Evolutionary conservation across 35 echinoderm and acorn worm species (phyloP), one percentile per base, ranked within the genome.

Genomic region (Chiridota heheva): DNA sequence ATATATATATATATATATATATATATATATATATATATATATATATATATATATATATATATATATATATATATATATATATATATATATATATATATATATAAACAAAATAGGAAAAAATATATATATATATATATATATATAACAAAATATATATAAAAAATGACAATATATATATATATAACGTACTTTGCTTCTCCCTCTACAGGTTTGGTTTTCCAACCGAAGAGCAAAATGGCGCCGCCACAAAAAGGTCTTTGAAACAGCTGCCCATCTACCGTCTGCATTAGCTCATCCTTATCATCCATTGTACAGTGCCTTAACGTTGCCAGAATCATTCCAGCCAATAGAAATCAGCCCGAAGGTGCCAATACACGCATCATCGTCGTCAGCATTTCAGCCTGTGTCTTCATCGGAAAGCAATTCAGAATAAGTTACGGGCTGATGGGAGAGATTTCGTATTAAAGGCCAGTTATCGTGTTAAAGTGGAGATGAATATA

Each of bases 161-260:
- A 51, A 22, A 51, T 12, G 47, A 10, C 22, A 22, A 10, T 12
- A 51, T 12, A 51, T 22, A 51, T 12, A 51, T 51, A 10, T 10
- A 51, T 51, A 51, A 12, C 22, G 8, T 12, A 51, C n/a, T n/a
- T n/a, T n/a, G n/a, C n/a, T n/a, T n/a, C n/a, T n/a, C n/a, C n/a
- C 5, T 27, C 43, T 78, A 2, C 81, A 98, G 95, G 95, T 98
- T 13, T 98, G 95, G 95, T 98, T 98, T 73, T 98, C 95, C 2
- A 98, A 98, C 46, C 66, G 95, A 22, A 76, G 95, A 3, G 95
- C 95, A 36, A 98, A 98, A 76, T 98, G 89, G 89, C 68, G 95
- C 5, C 80, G 95, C 28, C 95, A 98, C 76, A 91, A 98, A 73
- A 98, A 98, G 60, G 44, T 93, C 24, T 72, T 47, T 22, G 47